Evolutionary conservation across 2,113 vertebrate species (phyloP), one percentile per base, ranked within the genome.

Genomic region (Hemiprocne comata): DNA sequence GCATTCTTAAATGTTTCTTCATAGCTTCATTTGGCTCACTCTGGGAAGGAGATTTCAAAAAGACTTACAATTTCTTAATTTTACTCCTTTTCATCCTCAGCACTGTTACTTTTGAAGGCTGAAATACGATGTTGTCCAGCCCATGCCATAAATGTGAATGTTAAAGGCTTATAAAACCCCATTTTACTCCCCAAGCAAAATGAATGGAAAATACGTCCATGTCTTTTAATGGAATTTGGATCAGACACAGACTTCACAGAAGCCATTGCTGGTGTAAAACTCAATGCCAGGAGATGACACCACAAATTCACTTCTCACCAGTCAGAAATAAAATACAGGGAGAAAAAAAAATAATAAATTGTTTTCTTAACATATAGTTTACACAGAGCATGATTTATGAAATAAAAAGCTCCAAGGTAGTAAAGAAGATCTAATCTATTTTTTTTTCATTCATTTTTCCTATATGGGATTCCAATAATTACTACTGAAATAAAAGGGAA

Each of bases 161-260:
- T 90, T 95, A 90, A 94, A 94, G 74, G 60, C 67, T 90, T 94
- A 93, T 71, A 90, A 86, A 90, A 48, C 26, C 33, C 64, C 54
- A 44, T 87, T 90, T 93, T 80, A 86, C 53, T 83, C 40, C 51
- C 25, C 3, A 3, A 60, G 53, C 3, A 10, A 94, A 93, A 88
- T 86, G 72, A 86, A 64, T 84, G 76, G 79, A 90, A 95, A 95
- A 92, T 90, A 50, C 38, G 77, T 77, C 58, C 31, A 67, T 55
- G 26, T 71, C 77, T 86, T 90, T 90, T 94, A 84, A 83, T 40
- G 72, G 40, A 25, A 44, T 82, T 53, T 85, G 84, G 48, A 77
- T 91, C 42, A 62, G 62, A 62, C 40, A 36, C n/a, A 54, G 6
- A 50, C 21, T 66, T 89, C 70, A 42, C 17, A 83, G 77, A 66